Evolutionary conservation across 2,113 vertebrate genomes (phyloP), one percentile per base, ranked within the genome.

Genomic region (Periophthalmus modestus): DNA sequence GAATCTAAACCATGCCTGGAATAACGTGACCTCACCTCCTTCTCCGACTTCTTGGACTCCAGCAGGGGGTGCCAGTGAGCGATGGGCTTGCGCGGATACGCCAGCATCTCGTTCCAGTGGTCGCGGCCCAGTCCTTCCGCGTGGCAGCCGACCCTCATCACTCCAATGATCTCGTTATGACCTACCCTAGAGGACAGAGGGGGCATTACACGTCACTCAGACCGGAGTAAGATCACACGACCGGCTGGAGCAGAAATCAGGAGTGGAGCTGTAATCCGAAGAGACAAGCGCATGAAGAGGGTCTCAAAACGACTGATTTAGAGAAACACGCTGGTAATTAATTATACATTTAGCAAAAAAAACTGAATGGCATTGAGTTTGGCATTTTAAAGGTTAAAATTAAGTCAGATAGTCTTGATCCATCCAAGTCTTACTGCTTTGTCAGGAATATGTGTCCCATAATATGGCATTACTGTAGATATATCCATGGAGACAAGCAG

Each of bases 81-180:
- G 3, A 99, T 97, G 66, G 98, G 98, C 85, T 99, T 99, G 74
- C 97, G 95, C 0, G 97, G 98, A 71, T 99, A 99, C 0, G 96
- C 97, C 92, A 99, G 86, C 98, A 98, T 99, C 89, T 99, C 97
- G 1, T 98, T 99, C 98, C 98, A 99, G 91, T 99, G 97, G 93
- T 99, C 98, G 71, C 97, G 93, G 82, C 98, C 96, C 78, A 99
- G 93, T 0, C 98, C 97, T 69, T 99, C 96, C 0, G 96, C 96
- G 0, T 2, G 93, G 87, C 95, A 92, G 12, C 97, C 98, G 61
- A 97, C 92, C 0, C 96, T 93, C 77, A 95, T 98, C 75, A 99
- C 96, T 0, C 98, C 98, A 33, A 99, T 99, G 84, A 99, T 96
- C 91, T 99, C 98, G 24, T 99, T 99, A 87, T 99, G 97, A 63